These are phyloP conservation scores for Oncorhynchus keta DNA, from an alignment of 2,113 vertebrate genomes.

Conservation along the genomic window DNA sequence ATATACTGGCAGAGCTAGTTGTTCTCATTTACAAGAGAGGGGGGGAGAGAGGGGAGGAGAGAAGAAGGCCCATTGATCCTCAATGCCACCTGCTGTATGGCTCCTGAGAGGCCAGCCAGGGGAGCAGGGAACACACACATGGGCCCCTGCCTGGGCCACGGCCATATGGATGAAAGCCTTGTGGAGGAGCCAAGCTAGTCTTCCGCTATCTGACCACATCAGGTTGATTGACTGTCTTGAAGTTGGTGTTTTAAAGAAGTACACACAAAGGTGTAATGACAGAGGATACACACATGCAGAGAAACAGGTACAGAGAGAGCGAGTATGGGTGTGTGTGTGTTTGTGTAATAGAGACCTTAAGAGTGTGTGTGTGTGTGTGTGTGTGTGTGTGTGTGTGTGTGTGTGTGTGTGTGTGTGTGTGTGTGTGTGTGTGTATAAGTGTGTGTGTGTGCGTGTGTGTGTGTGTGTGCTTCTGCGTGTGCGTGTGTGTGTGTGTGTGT, in stretches of 20 bases:
- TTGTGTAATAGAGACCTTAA: too few species aligned
- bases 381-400: background rate
- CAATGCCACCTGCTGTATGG: constrained; percentile 68
- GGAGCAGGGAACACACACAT: constrained; percentile 49
- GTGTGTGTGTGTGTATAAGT: background rate
- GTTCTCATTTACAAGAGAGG: too few species aligned
- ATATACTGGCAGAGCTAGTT: too few species aligned
- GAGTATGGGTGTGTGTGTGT: background rate
- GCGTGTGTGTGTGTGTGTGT: background rate
- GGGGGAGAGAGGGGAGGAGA: too few species aligned
- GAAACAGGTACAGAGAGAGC: background rate
- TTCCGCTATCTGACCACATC: constrained; percentile 64
- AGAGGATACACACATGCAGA: background rate
- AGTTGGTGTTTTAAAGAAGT: constrained; percentile 34
- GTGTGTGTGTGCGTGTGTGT: too few species aligned
- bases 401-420: background rate
- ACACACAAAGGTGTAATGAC: constrained; percentile 4
- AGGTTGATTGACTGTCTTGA: constrained; percentile 51
- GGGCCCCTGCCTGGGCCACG: constrained; percentile 42
- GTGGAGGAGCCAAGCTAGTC: constrained; percentile 38
- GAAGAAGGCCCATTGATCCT: constrained; percentile 54
- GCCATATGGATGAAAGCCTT: constrained; percentile 60
- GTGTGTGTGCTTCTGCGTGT: background rate
- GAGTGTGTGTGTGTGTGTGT: background rate
- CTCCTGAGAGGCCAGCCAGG: constrained; percentile 49